Evolutionary conservation across 2,113 vertebrate genomes (phyloP).

Genomic region (Chunga burmeisteri): DNA sequence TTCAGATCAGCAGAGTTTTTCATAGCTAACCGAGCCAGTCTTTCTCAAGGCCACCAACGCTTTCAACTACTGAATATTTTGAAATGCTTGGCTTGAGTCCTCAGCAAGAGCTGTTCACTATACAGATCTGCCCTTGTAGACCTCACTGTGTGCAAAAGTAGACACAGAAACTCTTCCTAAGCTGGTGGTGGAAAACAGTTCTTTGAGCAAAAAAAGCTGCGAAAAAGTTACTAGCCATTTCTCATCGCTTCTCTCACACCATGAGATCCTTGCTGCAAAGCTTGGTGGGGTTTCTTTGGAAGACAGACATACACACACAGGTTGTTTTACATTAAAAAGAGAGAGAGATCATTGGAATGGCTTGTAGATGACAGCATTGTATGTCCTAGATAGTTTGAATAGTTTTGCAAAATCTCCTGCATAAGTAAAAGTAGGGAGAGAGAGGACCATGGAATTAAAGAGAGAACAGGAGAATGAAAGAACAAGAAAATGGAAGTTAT

Average conservation of each 20-base stretch:
- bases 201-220: not conserved
- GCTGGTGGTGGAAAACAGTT: not conserved
- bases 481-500: not conserved
- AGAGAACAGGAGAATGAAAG: not conserved
- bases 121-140: not conserved
- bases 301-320: not conserved
- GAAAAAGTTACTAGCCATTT: not conserved
- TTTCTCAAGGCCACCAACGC: not conserved
- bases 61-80: not conserved
- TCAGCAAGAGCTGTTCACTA: not conserved
- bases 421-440: not conserved
- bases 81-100: not conserved
- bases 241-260: not conserved
- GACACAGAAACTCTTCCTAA: not conserved
- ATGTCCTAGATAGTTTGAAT: not conserved
- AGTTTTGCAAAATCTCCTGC: not conserved
- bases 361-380: not conserved
- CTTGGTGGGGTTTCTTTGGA: not conserved
- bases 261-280: not conserved
- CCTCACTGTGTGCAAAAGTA: rapidly evolving
- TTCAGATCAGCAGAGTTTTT: not conserved
- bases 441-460: not conserved
- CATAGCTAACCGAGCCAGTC: not conserved
- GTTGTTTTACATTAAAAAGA: not conserved
- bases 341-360: not conserved